These are phyloP conservation scores for Aegithalos caudatus DNA, from an alignment of 2,113 vertebrate genomes.

Conservation along the genomic window DNA sequence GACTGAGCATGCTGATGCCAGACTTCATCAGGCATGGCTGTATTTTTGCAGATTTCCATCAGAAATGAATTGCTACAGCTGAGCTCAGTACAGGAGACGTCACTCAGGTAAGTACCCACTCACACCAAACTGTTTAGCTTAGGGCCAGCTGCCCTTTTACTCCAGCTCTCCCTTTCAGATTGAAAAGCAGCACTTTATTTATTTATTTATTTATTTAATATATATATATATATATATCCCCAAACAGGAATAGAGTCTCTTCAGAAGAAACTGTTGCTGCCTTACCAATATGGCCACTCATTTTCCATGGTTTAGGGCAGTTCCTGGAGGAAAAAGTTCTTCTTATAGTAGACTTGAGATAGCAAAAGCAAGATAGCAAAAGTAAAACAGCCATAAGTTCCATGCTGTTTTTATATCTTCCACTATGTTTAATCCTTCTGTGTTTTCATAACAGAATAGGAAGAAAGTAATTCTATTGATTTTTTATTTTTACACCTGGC, in stretches of 20 bases:
- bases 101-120: neutral
- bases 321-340: neutral
- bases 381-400: accelerated
- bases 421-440: neutral
- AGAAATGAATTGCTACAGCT: neutral
- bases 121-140: neutral
- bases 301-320: neutral
- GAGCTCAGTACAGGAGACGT: neutral
- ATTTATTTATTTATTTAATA: no score
- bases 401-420: neutral
- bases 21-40: neutral
- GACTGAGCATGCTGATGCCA: neutral
- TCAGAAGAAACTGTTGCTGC: neutral
- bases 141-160: neutral
- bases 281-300: neutral
- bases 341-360: neutral
- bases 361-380: neutral
- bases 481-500: neutral
- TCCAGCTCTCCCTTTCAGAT: neutral
- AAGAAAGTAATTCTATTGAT: neutral
- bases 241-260: neutral
- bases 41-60: neutral
- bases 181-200: neutral
- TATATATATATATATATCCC: no score
- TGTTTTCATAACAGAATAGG: neutral